Evolutionary conservation across 2,888 invertebrate genomes (phyloP), one percentile per base, ranked within the genome.

Genomic region (Synanthedon tipuliformis): DNA sequence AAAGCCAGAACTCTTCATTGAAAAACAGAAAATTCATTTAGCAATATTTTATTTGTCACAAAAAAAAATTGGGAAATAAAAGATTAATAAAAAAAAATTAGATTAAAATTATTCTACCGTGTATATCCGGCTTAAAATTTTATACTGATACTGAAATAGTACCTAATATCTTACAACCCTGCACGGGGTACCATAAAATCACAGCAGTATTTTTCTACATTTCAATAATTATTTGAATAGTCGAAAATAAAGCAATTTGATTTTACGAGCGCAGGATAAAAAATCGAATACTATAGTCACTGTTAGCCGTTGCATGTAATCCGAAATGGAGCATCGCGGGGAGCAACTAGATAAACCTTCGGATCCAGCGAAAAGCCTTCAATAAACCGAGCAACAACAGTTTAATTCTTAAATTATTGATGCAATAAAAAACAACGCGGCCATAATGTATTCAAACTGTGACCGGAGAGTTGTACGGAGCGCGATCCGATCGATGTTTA

Each of bases 401-500:
- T 79, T 83, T 78, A 71, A 75, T 75, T 75, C 75, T 64, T 69
- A 78, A 84, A 78, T 79, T 84, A 85, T 81, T 75, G 75, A 70
- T 61, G 67, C 66, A 68, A 79, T 84, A 83, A 83, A 83, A 82
- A 75, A 71, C 71, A 72, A 73, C 73, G 64, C 62, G 61, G 56
- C 65, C 59, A 64, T 81, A 83, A 81, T 82, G 75, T 83, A 81
- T 82, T 81, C 78, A 73, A 77, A 74, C 69, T 75, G 75, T 68
- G 75, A 74, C 70, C 66, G 67, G 65, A 63, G 70, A 73, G 69
- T 69, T 75, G 77, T 75, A 71, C 64, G 63, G 65, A 71, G 73
- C 66, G 71, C 73, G 66, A 72, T 78, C 73, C 71, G 71, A 75
- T 61, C 71, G 69, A 75, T 84, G 81, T 83, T 82, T 84, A 86